Evolutionary conservation across 23 tunicate species (phyloP).

Genomic region (Halocynthia aurantium): DNA sequence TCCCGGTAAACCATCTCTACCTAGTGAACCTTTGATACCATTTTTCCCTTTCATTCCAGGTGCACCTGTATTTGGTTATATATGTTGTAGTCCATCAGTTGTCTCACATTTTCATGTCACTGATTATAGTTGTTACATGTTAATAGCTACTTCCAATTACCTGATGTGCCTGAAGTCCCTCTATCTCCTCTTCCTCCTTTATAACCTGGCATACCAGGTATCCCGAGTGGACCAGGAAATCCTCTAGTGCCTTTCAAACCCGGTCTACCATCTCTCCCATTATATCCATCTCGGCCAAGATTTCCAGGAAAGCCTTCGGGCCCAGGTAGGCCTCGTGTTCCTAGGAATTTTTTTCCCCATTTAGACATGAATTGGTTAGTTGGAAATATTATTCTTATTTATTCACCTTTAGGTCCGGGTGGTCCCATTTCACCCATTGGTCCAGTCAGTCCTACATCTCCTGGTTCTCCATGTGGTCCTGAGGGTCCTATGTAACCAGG

Average conservation of each 20-base stretch:
- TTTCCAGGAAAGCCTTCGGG: not conserved
- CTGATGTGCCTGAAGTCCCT: conserved; percentile 22
- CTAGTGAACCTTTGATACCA: conserved; percentile 33
- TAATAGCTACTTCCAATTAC: not conserved
- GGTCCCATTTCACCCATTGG: no score
- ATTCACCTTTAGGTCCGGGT: no score
- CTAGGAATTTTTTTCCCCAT: no score
- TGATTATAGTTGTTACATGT: not conserved
- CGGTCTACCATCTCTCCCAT: conserved; percentile 1
- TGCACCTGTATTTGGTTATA: conserved; percentile 8
- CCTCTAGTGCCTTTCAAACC: conserved; percentile 32
- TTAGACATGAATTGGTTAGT: no score
- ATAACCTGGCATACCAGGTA: conserved; percentile 18
- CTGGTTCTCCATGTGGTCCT: conserved; percentile 18
- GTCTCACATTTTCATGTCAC: not conserved
- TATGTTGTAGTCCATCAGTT: not conserved
- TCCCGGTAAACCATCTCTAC: conserved; percentile 20
- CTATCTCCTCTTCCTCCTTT: conserved; percentile 37
- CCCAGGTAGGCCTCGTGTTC: no score
- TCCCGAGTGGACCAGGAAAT: conserved; percentile 21
- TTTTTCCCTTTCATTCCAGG: conserved; percentile 24
- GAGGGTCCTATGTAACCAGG: no score
- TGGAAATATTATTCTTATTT: no score
- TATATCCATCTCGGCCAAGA: conserved; percentile 11
- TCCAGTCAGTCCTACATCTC: conserved; percentile 22